Percentiles rank a stretch among this genome's conserved stretches.
Evolutionary conservation across 2,797 vertebrate species (phyloP).

Genomic region (Enteromius anoplus): DNA sequence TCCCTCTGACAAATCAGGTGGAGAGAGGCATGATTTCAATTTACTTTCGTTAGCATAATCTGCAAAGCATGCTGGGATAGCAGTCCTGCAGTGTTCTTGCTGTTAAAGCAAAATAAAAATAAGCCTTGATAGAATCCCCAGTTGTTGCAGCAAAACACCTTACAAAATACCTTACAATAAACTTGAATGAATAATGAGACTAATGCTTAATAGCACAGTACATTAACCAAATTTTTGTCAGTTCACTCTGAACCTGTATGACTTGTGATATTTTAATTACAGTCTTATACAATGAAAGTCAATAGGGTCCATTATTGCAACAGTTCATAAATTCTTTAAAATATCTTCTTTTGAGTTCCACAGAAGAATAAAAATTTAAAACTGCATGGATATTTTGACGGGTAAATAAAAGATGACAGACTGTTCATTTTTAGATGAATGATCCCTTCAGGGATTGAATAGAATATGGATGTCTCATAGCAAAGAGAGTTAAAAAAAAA

Average conservation of each 20-base stretch:
- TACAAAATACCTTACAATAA: not conserved
- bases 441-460: not conserved
- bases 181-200: not conserved
- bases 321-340: not conserved
- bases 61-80: slow-evolving; percentile 16
- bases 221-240: not conserved
- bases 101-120: slow-evolving; percentile 2
- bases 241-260: not conserved
- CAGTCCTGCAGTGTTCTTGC: slow-evolving; percentile 1
- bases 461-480: not conserved
- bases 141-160: not conserved
- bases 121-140: not conserved
- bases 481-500: not conserved
- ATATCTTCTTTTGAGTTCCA: not conserved
- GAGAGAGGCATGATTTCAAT: slow-evolving; percentile 38
- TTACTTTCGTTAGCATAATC: slow-evolving; percentile 25
- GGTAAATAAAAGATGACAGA: slow-evolving; percentile 1
- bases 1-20: slow-evolving; percentile 19
- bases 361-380: not conserved
- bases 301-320: not conserved
- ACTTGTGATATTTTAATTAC: not conserved
- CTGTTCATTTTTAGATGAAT: not conserved
- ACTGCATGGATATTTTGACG: not conserved
- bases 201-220: not conserved
- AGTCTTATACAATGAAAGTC: not conserved